Evolutionary conservation across 2,888 invertebrate genomes (phyloP).

Genomic region (Philereme transversata): DNA sequence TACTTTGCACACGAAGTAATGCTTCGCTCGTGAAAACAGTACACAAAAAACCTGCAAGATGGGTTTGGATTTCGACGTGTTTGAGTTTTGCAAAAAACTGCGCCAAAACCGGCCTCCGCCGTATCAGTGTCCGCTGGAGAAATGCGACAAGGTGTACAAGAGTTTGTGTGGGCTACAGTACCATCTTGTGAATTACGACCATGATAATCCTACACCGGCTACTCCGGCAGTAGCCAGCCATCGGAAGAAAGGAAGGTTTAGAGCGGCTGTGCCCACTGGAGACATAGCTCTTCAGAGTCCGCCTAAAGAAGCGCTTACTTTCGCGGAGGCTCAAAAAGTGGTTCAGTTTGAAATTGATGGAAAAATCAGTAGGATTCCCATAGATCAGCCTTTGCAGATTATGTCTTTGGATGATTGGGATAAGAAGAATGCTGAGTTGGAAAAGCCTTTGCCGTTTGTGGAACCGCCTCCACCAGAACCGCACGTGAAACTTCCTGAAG

Average conservation of each 20-base stretch:
- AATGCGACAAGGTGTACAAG: constrained; percentile 94
- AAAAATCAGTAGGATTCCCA: constrained; percentile 86
- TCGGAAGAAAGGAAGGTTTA: constrained; percentile 85
- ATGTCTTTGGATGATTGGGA: constrained; percentile 88
- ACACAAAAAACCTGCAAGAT: constrained; percentile 66
- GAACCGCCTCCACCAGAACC: constrained; percentile 72
- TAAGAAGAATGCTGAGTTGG: constrained; percentile 74
- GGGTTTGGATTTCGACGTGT: constrained; percentile 94
- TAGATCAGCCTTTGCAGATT: constrained; percentile 87
- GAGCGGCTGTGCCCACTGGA: constrained; percentile 84
- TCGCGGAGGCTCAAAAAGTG: constrained; percentile 92
- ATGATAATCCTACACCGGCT: constrained; percentile 89
- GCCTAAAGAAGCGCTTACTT: constrained; percentile 89
- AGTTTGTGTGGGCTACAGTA: constrained; percentile 94
- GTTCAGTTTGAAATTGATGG: constrained; percentile 95
- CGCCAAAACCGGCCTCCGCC: constrained; percentile 92
- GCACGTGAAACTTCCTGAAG: constrained; percentile 76
- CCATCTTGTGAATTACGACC: constrained; percentile 93
- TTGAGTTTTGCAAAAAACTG: constrained; percentile 93
- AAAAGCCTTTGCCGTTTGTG: constrained; percentile 71
- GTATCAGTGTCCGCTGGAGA: constrained; percentile 93
- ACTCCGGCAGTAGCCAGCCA: constrained; percentile 85
- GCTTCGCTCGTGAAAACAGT: constrained; percentile 11
- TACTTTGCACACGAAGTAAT: background rate
- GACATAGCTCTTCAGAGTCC: constrained; percentile 79